Percentiles rank a stretch among this genome's conserved stretches.
These are phyloP conservation scores for Meteorus sp. DNA, from an alignment of 1,140 invertebrate genomes.

Conservation along the genomic window DNA sequence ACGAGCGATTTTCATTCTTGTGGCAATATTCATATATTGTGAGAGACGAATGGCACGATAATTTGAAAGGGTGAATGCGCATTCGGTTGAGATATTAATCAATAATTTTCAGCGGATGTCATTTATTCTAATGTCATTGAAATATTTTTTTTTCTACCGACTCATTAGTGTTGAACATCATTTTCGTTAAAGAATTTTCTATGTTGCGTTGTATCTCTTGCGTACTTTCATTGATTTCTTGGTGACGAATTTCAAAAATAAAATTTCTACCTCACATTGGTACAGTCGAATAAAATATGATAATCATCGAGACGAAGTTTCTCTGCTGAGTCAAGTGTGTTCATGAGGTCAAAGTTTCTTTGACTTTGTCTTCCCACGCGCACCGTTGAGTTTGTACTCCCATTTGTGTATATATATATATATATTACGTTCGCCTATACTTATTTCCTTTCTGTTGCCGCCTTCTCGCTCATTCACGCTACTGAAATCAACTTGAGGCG, in stretches of 20 bases:
- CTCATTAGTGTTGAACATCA: not conserved
- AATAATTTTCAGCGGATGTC: too few relatives aligned
- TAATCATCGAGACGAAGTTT: conserved; percentile 5
- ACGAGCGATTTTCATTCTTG: too few relatives aligned
- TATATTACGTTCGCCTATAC: not conserved
- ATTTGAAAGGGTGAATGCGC: too few relatives aligned
- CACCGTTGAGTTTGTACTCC: conserved; percentile 1
- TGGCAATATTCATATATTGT: too few relatives aligned
- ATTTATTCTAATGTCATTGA: too few relatives aligned
- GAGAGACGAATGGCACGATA: too few relatives aligned
- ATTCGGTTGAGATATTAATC: too few relatives aligned
- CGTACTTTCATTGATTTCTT: not conserved
- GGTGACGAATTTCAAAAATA: too few relatives aligned
- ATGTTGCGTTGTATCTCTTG: too few relatives aligned
- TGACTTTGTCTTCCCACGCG: conserved; percentile 12
- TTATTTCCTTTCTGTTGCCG: not conserved
- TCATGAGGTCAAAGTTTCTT: conserved; percentile 6
- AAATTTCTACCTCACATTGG: not conserved
- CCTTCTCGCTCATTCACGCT: not conserved
- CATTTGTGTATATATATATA: too few relatives aligned
- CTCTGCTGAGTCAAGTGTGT: conserved; percentile 5
- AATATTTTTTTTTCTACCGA: too few relatives aligned
- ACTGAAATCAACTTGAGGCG: not conserved
- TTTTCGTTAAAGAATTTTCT: too few relatives aligned
- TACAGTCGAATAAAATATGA: conserved; percentile 3